phyloP scores from a whole-genome alignment of 2,113 vertebrate species.

The Pyrgilauda ruficollis region DNA sequence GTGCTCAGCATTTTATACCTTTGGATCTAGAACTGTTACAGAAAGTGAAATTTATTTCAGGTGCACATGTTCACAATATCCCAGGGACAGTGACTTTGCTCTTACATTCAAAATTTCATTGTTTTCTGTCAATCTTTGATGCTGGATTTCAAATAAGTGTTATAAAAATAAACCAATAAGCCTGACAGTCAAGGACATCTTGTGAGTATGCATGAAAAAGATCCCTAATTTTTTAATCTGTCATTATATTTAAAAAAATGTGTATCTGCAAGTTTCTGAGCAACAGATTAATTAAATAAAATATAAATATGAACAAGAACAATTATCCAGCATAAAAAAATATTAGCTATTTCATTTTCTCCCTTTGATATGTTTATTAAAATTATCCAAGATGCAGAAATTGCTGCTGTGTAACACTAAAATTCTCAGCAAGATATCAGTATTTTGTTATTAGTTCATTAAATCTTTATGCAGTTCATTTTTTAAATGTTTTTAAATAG shows the following conservation, averaged over 20 bases:
- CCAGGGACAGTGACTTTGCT: not conserved
- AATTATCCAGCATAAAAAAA: not conserved
- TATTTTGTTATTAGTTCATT: constrained; percentile 6
- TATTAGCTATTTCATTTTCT: not conserved
- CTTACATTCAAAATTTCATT: not conserved
- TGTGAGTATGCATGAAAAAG: not conserved
- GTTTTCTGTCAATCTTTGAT: not conserved
- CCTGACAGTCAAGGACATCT: not conserved
- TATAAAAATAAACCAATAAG: not conserved
- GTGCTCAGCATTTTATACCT: not conserved
- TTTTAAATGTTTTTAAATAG: not conserved
- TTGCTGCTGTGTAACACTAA: not conserved
- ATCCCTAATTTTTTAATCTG: not conserved
- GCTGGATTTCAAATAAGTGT: not conserved
- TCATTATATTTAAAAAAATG: not conserved
- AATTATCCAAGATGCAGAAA: not conserved
- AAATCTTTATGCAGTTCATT: not conserved
- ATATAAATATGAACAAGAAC: not conserved
- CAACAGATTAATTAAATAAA: not conserved
- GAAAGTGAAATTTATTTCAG: not conserved
- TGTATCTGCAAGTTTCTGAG: not conserved
- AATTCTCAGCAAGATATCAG: not conserved
- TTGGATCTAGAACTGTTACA: not conserved
- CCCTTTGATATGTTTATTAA: not conserved
- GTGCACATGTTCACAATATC: not conserved